Evolutionary conservation across 2,113 vertebrate genomes (phyloP).

Genomic region (Corvus cornix): DNA sequence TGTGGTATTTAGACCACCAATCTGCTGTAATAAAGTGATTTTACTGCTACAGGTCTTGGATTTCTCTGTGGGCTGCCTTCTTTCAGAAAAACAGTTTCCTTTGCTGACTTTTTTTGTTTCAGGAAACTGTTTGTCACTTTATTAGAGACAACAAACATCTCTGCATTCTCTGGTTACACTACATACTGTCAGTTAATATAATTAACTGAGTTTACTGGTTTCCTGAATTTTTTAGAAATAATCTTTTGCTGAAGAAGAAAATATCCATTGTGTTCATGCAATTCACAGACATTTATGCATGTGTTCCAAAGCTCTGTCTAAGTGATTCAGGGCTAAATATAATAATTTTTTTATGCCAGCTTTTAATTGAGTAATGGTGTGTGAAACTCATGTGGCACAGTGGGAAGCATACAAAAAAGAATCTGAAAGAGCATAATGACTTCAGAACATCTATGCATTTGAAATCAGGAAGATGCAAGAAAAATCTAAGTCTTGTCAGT

Average conservation of each 20-base stretch:
- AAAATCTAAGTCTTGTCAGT: not conserved
- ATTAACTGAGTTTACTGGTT: not conserved
- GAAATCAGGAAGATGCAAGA: conserved; percentile 2
- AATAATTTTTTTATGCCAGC: not conserved
- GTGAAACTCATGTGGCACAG: not conserved
- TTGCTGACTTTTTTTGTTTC: not conserved
- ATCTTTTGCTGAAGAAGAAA: not conserved
- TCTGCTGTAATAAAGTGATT: not conserved
- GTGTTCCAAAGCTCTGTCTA: not conserved
- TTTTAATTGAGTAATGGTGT: not conserved
- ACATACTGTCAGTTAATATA: not conserved
- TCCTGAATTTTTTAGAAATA: not conserved
- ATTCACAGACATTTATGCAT: not conserved
- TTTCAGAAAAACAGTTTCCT: not conserved
- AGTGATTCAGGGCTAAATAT: not conserved
- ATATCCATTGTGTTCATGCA: not conserved
- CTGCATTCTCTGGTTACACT: not conserved
- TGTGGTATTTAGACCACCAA: not conserved
- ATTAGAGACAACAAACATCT: not conserved
- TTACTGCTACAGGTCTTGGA: not conserved
- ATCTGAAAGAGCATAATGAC: not conserved
- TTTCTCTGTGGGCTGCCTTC: not conserved
- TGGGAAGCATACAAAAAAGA: not conserved
- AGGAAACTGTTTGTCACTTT: not conserved
- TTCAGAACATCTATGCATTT: not conserved